Conservation (phyloP, 2,888 invertebrate genomes). For the Cephus sareptanus region DNA sequence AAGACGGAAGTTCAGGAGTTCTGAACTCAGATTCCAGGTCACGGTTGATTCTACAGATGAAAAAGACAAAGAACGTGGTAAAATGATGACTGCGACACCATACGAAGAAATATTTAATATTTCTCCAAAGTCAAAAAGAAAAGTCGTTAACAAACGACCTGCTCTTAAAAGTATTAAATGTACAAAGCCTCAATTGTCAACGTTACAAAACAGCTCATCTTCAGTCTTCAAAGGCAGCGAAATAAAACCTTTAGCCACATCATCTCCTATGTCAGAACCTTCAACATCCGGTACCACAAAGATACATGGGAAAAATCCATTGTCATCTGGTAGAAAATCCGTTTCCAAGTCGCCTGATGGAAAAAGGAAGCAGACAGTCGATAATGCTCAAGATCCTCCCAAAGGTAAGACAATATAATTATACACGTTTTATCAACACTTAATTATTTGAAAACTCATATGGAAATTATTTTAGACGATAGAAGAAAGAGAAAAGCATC, state of each 20-base stretch:
- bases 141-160: constrained; percentile 22
- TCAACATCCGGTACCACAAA: background rate
- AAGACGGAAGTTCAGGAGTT: constrained; percentile 45
- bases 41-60: constrained; percentile 38
- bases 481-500: constrained; percentile 41
- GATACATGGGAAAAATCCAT: background rate
- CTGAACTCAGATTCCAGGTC: constrained; percentile 44
- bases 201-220: constrained; percentile 13
- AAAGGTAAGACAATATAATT: constrained; percentile 13
- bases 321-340: background rate
- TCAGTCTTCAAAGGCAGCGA: constrained; percentile 19
- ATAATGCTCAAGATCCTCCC: background rate
- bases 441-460: constrained; percentile 30
- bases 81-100: constrained; percentile 41
- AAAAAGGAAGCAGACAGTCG: constrained; percentile 14
- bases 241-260: constrained; percentile 48
- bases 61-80: constrained; percentile 29
- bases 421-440: constrained; percentile 10
- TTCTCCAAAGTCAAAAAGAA: constrained; percentile 41
- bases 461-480: constrained; percentile 27
- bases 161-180: constrained; percentile 8
- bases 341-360: constrained; percentile 4
- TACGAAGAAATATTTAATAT: constrained; percentile 53
- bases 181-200: background rate
- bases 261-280: constrained; percentile 35